Conservation (phyloP, 2,113 vertebrate genomes). For the Mirza zaza region DNA sequence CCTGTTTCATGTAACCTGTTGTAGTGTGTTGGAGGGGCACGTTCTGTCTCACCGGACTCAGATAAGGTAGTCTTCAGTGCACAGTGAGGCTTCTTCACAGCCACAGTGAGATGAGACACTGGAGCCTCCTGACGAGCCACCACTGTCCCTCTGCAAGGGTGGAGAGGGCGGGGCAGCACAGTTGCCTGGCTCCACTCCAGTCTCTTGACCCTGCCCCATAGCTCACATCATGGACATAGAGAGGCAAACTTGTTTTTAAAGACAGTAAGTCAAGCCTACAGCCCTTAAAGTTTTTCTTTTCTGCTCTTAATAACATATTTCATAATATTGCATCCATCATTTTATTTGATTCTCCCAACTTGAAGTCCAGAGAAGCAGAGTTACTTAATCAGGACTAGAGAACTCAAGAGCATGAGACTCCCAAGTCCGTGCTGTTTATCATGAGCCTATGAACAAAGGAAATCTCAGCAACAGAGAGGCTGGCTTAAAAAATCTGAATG, state of each 20-base stretch:
- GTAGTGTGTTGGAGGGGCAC: no score
- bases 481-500: neutral
- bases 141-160: slow-evolving; percentile 86
- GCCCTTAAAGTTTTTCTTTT: neutral
- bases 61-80: neutral
- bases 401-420: neutral
- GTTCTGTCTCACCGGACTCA: neutral
- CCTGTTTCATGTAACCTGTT: neutral
- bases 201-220: neutral
- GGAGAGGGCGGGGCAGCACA: neutral
- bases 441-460: neutral
- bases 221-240: neutral
- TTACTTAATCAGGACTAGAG: neutral
- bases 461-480: neutral
- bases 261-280: neutral
- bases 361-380: neutral
- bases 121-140: slow-evolving; percentile 86
- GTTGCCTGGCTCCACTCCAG: neutral
- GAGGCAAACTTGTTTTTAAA: neutral
- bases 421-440: neutral
- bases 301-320: neutral
- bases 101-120: slow-evolving; percentile 91
- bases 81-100: neutral
- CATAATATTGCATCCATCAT: neutral
- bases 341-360: neutral